Base-by-base conservation (phyloP, 2,888 invertebrate genomes). In the Mimas tiliae region DNA sequence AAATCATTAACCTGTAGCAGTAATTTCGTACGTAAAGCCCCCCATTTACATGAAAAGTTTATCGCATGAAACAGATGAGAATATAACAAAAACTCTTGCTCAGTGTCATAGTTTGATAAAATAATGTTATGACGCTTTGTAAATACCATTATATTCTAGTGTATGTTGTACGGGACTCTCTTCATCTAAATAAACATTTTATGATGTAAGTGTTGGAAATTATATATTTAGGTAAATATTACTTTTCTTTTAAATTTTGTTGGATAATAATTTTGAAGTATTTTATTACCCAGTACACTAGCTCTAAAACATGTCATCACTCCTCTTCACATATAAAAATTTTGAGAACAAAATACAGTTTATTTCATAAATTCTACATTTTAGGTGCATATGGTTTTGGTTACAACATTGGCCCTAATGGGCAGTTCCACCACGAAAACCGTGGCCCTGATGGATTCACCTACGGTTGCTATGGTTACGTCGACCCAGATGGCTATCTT, bases 391-490 rank as follows among this genome's bases (percentile, higher is more conserved):
- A 97, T 83, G 96, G 96, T 79, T 97, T 96, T 83, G 97, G 97
- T 68, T 97, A 97, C 84, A 96, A 96, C 82, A 95, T 97, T 65
- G 96, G 95, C 66, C 95, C 96, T 3, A 95, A 95, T 78, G 96
- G 96, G 51, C 96, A 97, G 87, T 97, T 97, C 83, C 97, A 97
- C 83, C 96, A 97, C 81, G 97, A 97, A 88, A 95, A 94, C 68
- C 95, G 96, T 67, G 96, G 96, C 6, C 95, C 96, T 0, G 96
- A 97, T 77, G 96, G 96, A 21, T 96, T 97, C 19, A 97, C 96
- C 0, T 97, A 97, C 77, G 97, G 97, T 72, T 97, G 97, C 84
- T 97, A 97, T 76, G 97, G 97, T 38, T 96, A 96, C 85, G 94
- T 96, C 51, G 96, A 96, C 83, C 95, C 96, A 0, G 95, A 95